Evolutionary conservation across 2,888 invertebrate species (phyloP), one percentile per base, ranked within the genome.

Genomic region (Gerris lacustris): DNA sequence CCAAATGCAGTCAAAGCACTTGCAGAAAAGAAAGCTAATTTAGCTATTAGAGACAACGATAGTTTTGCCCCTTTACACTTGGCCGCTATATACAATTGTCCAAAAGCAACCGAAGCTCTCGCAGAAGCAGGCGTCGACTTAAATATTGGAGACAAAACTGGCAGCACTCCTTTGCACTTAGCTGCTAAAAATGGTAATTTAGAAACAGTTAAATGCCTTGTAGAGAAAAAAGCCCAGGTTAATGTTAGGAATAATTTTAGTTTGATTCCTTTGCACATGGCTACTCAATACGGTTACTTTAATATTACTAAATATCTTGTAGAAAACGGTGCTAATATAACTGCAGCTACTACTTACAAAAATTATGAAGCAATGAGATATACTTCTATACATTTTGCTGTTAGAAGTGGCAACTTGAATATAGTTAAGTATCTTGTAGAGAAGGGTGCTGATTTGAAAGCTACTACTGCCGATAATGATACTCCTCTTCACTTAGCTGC

Each of bases 391-490:
- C 43, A 67, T 11, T 31, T 11, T 6, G 67, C 67, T 31, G 43
- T 31, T 44, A 15, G 44, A 17, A 44, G 43, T 31, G 67, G 67
- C 18, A 31, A 44, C 43, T 31, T 43, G 6, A 43, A 67, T 43
- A 67, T 67, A 44, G 67, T 67, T 15, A 67, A 67, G 44, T 67
- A 67, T 43, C 11, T 67, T 7, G 67, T 67, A 15, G 44, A 67
- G 64, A 64, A 67, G 43, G 43, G 67, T 31, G 43, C 67, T n/a
- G n/a, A 67, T 31, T 17, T 67, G 6, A 67, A 67, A 6, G 6
- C 67, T 18, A 17, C n/a, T n/a, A 43, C 17, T 31, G 43, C 1
- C n/a, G 31, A 67, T 1, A 44, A 67, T 11, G 43, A 67, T 44
- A 31, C 67, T 17, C 67, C 67, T 18, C 44, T 67, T 15, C 18